Percentiles rank a stretch among this genome's conserved stretches.
phyloP scores from a whole-genome alignment of 1,140 invertebrate genomes.

The Apis cerana region DNA sequence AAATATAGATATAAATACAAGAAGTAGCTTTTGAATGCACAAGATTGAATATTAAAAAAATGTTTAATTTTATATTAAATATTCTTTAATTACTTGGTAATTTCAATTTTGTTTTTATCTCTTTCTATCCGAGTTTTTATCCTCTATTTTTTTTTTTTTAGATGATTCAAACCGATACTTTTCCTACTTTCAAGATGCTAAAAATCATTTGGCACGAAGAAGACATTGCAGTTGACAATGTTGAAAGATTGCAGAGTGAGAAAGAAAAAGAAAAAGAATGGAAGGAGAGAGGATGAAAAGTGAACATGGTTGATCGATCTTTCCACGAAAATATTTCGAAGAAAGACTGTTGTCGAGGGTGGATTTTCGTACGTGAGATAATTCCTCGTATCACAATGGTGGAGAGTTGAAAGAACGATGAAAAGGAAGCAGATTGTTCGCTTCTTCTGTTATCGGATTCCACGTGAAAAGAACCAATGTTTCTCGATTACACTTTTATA shows the following conservation, averaged over 20 bases:
- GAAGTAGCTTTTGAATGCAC: too few relatives aligned
- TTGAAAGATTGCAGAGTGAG: background rate
- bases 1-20: too few relatives aligned
- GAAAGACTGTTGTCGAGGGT: background rate
- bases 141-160: background rate
- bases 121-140: background rate
- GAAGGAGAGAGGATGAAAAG: too few relatives aligned
- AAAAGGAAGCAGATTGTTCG: conserved; percentile 23
- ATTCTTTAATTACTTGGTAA: too few relatives aligned
- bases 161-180: background rate
- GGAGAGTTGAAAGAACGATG: background rate
- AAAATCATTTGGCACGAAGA: background rate
- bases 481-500: conserved; percentile 28
- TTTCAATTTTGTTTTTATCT: background rate
- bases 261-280: too few relatives aligned
- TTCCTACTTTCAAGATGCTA: too few relatives aligned
- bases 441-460: conserved; percentile 21
- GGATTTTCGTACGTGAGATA: conserved; percentile 22
- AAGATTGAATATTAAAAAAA: too few relatives aligned
- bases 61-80: too few relatives aligned
- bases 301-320: background rate
- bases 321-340: background rate
- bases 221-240: too few relatives aligned
- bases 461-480: background rate
- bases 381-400: conserved; percentile 11